These are phyloP conservation scores for Cotesia congregata DNA, from an alignment of 2,888 invertebrate genomes.

Conservation along the genomic window DNA sequence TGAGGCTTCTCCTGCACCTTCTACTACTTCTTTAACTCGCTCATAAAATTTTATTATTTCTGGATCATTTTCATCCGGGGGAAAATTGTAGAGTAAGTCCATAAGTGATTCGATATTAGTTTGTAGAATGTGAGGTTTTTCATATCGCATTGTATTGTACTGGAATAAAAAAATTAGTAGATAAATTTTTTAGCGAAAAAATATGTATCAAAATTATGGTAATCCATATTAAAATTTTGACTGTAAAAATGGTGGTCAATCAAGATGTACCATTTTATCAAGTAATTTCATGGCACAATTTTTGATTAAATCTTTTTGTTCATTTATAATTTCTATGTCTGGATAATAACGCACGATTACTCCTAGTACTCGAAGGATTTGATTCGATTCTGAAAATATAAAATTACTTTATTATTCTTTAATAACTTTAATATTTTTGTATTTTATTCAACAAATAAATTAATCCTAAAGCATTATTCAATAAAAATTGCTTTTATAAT, in stretches of 20 bases:
- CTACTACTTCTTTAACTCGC: conserved; percentile 50
- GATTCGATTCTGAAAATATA: conserved; percentile 3
- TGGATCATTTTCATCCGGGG: conserved; percentile 43
- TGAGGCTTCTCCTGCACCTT: conserved; percentile 42
- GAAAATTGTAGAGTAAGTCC: conserved; percentile 53
- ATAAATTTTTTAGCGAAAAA: conserved; percentile 31
- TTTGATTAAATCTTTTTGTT: background rate
- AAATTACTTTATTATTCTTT: background rate
- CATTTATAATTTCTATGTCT: background rate
- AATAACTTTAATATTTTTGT: too few species aligned
- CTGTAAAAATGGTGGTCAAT: background rate
- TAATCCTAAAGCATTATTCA: too few species aligned
- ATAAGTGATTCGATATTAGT: conserved; percentile 54
- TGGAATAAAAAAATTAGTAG: conserved; percentile 46
- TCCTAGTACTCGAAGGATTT: conserved; percentile 20
- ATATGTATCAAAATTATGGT: conserved; percentile 1
- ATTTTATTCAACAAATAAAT: too few species aligned
- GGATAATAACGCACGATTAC: conserved; percentile 18
- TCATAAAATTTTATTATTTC: conserved; percentile 13
- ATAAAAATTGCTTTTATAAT: too few species aligned
- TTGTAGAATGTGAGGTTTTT: conserved; percentile 37
- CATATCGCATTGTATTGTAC: conserved; percentile 31
- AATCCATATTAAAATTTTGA: background rate
- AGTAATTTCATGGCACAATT: conserved; percentile 5
- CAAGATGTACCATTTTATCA: conserved; percentile 7